A percentile compares a stretch with the other conserved stretches of the same genome.
These are phyloP conservation scores for Pyrrhura leucotis DNA, from an alignment of 2,797 vertebrate genomes.

Conservation along the genomic window DNA sequence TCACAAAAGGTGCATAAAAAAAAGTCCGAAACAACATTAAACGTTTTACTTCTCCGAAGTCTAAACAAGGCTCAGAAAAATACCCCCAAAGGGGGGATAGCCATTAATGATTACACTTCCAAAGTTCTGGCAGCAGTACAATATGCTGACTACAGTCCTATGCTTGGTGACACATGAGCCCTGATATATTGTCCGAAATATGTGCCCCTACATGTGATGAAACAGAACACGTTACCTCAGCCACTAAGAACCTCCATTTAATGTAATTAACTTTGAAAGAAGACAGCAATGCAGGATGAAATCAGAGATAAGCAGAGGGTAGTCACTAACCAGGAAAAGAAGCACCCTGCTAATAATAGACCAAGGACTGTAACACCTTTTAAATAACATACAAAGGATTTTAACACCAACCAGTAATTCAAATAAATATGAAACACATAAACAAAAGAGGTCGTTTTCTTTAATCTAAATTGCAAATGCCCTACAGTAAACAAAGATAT, in stretches of 20 bases:
- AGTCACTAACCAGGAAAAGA: conserved; percentile 51
- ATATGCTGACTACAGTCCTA: background rate
- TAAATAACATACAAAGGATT: conserved; percentile 25
- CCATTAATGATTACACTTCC: background rate
- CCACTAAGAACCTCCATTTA: conserved; percentile 38
- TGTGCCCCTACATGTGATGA: conserved; percentile 28
- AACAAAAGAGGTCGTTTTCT: background rate
- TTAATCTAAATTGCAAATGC: background rate
- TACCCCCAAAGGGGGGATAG: background rate
- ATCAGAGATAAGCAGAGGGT: background rate
- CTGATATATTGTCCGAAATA: background rate
- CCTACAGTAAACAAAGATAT: background rate
- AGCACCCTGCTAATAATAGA: conserved; percentile 46
- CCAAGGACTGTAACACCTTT: background rate
- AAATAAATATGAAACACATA: background rate
- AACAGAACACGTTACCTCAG: conserved; percentile 14
- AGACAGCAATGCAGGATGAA: conserved; percentile 48
- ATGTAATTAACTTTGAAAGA: conserved; percentile 45
- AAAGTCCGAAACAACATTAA: background rate
- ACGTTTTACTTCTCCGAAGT: background rate
- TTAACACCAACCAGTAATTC: background rate
- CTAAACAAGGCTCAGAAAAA: background rate
- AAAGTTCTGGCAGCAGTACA: background rate
- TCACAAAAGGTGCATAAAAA: background rate
- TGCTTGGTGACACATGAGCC: background rate